phyloP scores from a whole-genome alignment of 2,113 vertebrate species.

The Bos taurus region DNA sequence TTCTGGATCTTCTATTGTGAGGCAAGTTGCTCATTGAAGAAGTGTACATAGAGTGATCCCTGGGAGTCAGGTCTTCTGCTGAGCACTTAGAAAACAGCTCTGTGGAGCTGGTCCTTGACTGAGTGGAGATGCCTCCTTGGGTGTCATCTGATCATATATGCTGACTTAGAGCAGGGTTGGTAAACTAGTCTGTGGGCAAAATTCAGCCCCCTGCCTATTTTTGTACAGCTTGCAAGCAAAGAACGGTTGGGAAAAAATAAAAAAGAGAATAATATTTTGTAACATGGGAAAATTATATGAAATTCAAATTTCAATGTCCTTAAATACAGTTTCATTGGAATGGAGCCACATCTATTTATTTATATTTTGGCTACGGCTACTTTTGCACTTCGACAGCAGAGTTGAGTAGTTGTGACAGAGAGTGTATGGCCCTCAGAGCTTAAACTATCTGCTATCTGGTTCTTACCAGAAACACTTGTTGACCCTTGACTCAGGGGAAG shows the following conservation, averaged over 20 bases:
- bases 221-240: neutral
- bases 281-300: conserved; percentile 15
- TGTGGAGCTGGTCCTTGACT: neutral
- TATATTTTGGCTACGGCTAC: conserved; percentile 26
- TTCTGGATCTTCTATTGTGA: neutral
- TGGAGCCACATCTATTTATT: conserved; percentile 32
- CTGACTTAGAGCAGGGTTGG: neutral
- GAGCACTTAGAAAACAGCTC: neutral
- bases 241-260: conserved; percentile 3
- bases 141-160: neutral
- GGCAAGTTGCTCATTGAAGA: neutral
- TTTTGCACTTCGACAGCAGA: neutral
- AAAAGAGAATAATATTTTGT: conserved; percentile 41
- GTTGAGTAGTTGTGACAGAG: neutral
- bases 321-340: conserved; percentile 52
- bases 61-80: neutral
- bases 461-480: neutral
- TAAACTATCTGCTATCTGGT: neutral
- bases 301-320: conserved; percentile 48
- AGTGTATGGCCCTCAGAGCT: neutral
- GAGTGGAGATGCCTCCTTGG: neutral
- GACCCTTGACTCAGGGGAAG: neutral
- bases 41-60: neutral
- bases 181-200: neutral
- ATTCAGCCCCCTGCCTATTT: neutral